Conservation (phyloP, 64 coral and sea anemone species). For the Pachyseris speciosa region DNA sequence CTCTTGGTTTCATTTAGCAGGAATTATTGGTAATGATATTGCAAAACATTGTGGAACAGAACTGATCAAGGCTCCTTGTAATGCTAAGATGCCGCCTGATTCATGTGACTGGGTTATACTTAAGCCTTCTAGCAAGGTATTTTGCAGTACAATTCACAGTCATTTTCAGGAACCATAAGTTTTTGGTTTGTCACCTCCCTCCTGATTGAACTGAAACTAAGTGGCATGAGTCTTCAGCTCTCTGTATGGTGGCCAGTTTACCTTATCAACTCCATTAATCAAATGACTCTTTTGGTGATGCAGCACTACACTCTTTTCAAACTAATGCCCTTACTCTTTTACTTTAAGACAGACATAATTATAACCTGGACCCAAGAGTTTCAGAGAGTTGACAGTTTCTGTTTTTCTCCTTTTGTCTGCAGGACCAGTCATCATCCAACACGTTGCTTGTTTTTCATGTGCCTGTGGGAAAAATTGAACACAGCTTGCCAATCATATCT, state of each 20-base stretch:
- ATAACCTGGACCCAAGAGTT: not conserved
- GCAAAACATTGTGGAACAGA: not conserved
- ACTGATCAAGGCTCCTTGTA: conserved; percentile 18
- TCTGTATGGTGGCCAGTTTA: too few relatives aligned
- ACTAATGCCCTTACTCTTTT: too few relatives aligned
- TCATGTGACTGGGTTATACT: conserved; percentile 17
- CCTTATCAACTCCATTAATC: too few relatives aligned
- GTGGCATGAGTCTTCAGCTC: too few relatives aligned
- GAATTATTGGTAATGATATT: not conserved
- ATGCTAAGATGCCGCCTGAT: not conserved
- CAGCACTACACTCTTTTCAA: too few relatives aligned
- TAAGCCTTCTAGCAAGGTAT: not conserved
- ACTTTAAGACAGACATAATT: too few relatives aligned
- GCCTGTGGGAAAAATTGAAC: conserved; percentile 29
- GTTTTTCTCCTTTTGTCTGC: not conserved
- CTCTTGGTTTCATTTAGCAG: not conserved
- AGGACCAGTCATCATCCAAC: not conserved
- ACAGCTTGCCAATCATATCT: not conserved
- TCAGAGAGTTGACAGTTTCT: too few relatives aligned
- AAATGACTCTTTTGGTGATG: too few relatives aligned
- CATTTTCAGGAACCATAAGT: not conserved
- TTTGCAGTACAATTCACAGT: not conserved
- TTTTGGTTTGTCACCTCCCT: too few relatives aligned
- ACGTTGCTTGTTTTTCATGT: conserved; percentile 2
- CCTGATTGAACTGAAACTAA: too few relatives aligned